Percentiles rank a stretch among this genome's conserved stretches.
These are phyloP conservation scores for Cyphomyrmex costatus DNA, from an alignment of 1,140 invertebrate genomes.

Conservation along the genomic window DNA sequence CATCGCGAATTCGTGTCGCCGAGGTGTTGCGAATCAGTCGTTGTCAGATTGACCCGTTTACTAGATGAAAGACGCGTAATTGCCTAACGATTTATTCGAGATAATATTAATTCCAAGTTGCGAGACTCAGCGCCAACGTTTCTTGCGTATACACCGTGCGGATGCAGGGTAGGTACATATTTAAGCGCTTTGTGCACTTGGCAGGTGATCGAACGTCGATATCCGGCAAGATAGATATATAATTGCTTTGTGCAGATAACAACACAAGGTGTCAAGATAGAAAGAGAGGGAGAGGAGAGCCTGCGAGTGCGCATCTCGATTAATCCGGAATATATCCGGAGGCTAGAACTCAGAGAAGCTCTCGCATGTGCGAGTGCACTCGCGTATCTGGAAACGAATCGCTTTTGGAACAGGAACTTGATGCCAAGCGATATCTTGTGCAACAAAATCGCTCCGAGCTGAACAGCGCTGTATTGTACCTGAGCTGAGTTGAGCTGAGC, in stretches of 20 bases:
- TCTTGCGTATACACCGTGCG: not conserved
- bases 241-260: slow-evolving; percentile 71
- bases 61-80: slow-evolving; percentile 73
- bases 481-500: not conserved
- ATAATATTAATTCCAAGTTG: slow-evolving; percentile 72
- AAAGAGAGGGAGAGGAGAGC: slow-evolving; percentile 10
- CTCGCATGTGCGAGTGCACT: not conserved
- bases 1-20: slow-evolving; percentile 34
- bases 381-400: not conserved
- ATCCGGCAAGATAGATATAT: not conserved
- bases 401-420: slow-evolving; percentile 10
- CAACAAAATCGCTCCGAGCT: not conserved
- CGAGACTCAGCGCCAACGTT: slow-evolving; percentile 19
- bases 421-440: slow-evolving; percentile 19
- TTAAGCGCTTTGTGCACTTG: slow-evolving; percentile 60
- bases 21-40: slow-evolving; percentile 40
- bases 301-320: slow-evolving; percentile 51
- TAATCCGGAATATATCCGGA: slow-evolving; percentile 61
- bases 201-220: slow-evolving; percentile 69
- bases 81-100: slow-evolving; percentile 66
- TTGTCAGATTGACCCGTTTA: slow-evolving; percentile 66
- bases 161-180: not conserved
- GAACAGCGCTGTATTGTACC: not conserved
- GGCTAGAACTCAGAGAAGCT: not conserved
- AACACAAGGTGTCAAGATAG: slow-evolving; percentile 67